A percentile compares a stretch with the other conserved stretches of the same genome.
Evolutionary conservation across 2,797 vertebrate genomes (phyloP).

Genomic region (Lepilemur septentrionalis): DNA sequence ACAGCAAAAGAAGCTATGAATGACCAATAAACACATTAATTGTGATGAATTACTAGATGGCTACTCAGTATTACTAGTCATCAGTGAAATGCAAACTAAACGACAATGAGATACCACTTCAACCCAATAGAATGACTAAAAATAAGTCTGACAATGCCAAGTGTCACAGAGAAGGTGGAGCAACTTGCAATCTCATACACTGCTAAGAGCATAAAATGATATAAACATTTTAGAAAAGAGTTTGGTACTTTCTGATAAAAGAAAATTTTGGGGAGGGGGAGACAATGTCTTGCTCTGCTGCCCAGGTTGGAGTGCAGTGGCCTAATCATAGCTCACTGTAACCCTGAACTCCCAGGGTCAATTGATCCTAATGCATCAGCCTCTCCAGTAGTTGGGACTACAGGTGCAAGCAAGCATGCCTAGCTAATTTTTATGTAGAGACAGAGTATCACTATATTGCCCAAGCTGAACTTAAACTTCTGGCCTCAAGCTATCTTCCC

Average conservation of each 20-base stretch:
- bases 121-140: not conserved
- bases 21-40: not conserved
- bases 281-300: not conserved
- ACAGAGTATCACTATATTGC: not conserved
- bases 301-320: not conserved
- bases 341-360: not conserved
- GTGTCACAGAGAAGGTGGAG: not conserved
- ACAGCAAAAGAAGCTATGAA: not conserved
- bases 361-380: not conserved
- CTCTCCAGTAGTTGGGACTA: not conserved
- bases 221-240: not conserved
- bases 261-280: not conserved
- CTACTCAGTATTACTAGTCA: not conserved
- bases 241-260: not conserved
- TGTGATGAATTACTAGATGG: not conserved
- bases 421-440: not conserved
- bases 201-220: not conserved
- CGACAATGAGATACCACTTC: not conserved
- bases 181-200: not conserved
- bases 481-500: not conserved
- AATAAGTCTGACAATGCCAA: not conserved
- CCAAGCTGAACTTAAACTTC: not conserved
- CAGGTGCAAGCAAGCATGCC: not conserved
- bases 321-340: not conserved
- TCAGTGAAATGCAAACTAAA: not conserved